Conservation (phyloP, 37 sponge, comb jelly and placozoan species). For the Agelas oroides region DNA sequence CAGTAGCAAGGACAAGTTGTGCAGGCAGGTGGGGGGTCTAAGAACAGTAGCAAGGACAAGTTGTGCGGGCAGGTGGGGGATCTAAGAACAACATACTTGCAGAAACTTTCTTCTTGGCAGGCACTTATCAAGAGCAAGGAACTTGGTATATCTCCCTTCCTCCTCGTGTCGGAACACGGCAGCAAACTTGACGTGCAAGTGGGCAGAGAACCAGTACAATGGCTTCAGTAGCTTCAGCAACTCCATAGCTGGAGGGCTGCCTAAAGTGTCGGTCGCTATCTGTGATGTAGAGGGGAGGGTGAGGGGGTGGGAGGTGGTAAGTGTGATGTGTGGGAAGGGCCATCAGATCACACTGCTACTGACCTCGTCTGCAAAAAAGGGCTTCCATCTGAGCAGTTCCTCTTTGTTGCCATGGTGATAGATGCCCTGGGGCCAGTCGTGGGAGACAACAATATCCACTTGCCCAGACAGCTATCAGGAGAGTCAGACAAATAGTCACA, state of each 20-base stretch:
- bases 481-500: background rate
- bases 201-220: slow-evolving; percentile 94
- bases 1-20: no score
- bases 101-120: slow-evolving; percentile 84
- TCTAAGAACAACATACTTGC: no score
- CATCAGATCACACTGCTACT: background rate
- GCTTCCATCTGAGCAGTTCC: slow-evolving; percentile 80
- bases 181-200: slow-evolving; percentile 93
- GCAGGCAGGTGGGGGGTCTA: no score
- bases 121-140: slow-evolving; percentile 95
- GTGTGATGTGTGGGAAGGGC: background rate
- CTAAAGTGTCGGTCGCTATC: slow-evolving; percentile 64
- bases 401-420: slow-evolving; percentile 90
- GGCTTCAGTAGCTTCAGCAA: slow-evolving; percentile 79
- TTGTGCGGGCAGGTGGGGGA: no score
- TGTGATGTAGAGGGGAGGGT: no score
- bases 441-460: slow-evolving; percentile 91
- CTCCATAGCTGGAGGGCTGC: slow-evolving; percentile 86
- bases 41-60: no score
- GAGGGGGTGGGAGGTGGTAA: background rate
- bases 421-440: slow-evolving; percentile 98
- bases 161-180: slow-evolving; percentile 78
- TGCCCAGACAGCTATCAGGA: slow-evolving; percentile 70
- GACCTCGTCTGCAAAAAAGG: slow-evolving; percentile 86
- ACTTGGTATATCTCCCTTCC: slow-evolving; percentile 56